These are phyloP conservation scores for Chinchilla lanigera DNA, from an alignment of 2,113 vertebrate genomes.

Conservation along the genomic window DNA sequence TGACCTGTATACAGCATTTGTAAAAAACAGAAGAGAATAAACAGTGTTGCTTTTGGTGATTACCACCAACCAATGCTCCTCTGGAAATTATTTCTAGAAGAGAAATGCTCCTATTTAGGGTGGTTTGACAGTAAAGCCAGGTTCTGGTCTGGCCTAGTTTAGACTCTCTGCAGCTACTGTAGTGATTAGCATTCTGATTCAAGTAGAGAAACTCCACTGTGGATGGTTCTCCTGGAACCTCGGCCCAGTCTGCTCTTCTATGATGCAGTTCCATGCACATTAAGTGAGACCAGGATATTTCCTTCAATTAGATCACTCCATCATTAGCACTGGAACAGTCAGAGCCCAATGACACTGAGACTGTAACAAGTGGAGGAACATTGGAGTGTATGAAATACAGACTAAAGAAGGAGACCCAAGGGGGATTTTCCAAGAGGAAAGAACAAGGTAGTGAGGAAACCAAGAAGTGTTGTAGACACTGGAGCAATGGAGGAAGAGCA, in stretches of 20 bases:
- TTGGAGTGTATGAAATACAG: background rate
- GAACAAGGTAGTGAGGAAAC: background rate
- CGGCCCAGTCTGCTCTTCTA: background rate
- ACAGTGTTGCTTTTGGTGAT: background rate
- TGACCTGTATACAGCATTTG: background rate
- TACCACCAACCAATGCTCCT: background rate
- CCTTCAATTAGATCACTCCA: background rate
- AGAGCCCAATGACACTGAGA: background rate
- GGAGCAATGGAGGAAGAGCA: background rate
- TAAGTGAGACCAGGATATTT: background rate
- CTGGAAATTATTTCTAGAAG: background rate
- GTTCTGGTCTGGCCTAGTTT: background rate
- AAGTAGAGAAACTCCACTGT: background rate
- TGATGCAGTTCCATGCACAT: background rate
- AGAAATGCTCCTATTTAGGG: background rate
- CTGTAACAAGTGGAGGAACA: background rate
- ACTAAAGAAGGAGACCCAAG: background rate
- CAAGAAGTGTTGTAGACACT: background rate
- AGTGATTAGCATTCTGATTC: background rate
- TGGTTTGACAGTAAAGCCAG: background rate
- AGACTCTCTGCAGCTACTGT: background rate
- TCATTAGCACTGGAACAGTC: background rate
- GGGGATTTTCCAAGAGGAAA: background rate
- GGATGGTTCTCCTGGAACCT: background rate
- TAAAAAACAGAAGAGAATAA: slow-evolving; percentile 25